Percentiles rank a stretch among this genome's conserved stretches.
Evolutionary conservation across 2,797 vertebrate genomes (phyloP).

Genomic region (Cyprinodon diabolis): DNA sequence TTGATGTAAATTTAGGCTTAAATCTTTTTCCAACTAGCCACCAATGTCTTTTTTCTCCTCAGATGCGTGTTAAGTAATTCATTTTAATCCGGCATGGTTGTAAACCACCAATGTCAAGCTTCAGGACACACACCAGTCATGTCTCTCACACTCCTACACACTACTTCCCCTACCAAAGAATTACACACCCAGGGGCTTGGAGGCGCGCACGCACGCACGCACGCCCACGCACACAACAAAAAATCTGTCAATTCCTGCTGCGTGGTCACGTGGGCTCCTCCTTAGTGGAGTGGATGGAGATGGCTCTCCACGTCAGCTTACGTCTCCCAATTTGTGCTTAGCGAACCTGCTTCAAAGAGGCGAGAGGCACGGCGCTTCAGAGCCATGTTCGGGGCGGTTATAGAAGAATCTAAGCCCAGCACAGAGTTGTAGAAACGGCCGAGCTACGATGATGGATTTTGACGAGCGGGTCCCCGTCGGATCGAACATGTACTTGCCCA

Average conservation of each 20-base stretch:
- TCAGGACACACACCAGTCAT: conserved; percentile 64
- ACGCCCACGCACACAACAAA: conserved; percentile 29
- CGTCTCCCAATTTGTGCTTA: conserved; percentile 97
- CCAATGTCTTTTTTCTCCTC: conserved; percentile 19
- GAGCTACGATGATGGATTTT: conserved; percentile 96
- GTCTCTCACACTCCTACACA: conserved; percentile 48
- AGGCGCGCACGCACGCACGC: conserved; percentile 25
- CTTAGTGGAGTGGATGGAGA: conserved; percentile 95
- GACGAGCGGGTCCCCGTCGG: conserved; percentile 98
- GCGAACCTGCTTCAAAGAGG: conserved; percentile 98
- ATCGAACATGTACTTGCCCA: conserved; percentile 99
- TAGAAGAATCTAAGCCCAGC: conserved; percentile 86
- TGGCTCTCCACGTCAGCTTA: conserved; percentile 98
- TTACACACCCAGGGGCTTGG: conserved; percentile 21
- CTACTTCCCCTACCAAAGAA: conserved; percentile 24
- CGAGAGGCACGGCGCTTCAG: conserved; percentile 89
- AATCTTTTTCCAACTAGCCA: neutral
- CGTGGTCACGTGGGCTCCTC: conserved; percentile 93
- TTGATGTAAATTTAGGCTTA: neutral
- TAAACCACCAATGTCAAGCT: conserved; percentile 77
- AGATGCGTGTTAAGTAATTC: conserved; percentile 60
- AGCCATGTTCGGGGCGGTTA: conserved; percentile 97
- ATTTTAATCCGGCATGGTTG: conserved; percentile 51
- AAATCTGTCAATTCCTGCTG: conserved; percentile 95
- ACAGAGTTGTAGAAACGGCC: conserved; percentile 87